Evolutionary conservation across 2,797 vertebrate species (phyloP).

Genomic region (Clarias laeviceps): DNA sequence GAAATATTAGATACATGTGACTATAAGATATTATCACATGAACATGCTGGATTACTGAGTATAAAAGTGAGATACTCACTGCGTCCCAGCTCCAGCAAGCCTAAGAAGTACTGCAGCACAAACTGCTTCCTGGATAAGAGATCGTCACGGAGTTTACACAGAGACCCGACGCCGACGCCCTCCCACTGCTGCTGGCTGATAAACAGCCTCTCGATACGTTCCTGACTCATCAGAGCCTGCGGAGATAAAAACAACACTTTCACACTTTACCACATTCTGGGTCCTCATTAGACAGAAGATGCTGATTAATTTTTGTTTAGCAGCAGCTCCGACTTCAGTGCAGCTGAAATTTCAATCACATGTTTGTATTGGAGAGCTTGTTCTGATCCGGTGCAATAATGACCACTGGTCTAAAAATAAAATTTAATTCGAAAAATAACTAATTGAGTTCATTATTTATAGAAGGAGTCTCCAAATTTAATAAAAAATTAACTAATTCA

Average conservation of each 20-base stretch:
- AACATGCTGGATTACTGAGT: background rate
- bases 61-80: constrained; percentile 61
- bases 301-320: background rate
- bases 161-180: constrained; percentile 60
- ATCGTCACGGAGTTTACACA: constrained; percentile 56
- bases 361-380: background rate
- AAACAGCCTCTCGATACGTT: constrained; percentile 76
- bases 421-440: too few species aligned
- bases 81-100: constrained; percentile 65
- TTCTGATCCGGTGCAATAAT: background rate
- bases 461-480: background rate
- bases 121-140: constrained; percentile 73
- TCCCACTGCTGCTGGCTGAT: constrained; percentile 75
- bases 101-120: constrained; percentile 76
- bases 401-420: too few species aligned
- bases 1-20: background rate
- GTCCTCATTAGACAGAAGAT: background rate
- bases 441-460: background rate
- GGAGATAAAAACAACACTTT: constrained; percentile 6
- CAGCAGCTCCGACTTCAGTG: background rate
- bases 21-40: background rate
- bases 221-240: constrained; percentile 74
- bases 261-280: background rate
- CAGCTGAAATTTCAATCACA: background rate
- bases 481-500: too few species aligned